Evolutionary conservation across 1,140 invertebrate species (phyloP).

Genomic region (Zaprionus kolodkinae): DNA sequence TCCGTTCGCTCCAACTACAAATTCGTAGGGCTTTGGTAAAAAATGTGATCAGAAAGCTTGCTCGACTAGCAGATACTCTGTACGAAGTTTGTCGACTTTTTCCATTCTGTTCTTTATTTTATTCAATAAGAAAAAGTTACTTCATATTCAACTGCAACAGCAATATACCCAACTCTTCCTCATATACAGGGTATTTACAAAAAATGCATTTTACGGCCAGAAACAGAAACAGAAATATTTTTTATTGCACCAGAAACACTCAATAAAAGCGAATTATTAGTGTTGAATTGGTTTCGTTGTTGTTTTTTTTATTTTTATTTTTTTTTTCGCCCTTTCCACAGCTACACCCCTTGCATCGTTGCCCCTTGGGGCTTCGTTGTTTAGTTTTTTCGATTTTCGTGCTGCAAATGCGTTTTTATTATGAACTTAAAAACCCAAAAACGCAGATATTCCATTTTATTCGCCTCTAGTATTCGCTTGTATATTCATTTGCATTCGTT

Average conservation of each 20-base stretch:
- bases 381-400: conserved; percentile 32
- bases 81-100: not conserved
- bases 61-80: conserved; percentile 11
- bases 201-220: conserved; percentile 63
- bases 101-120: not conserved
- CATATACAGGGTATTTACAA: conserved; percentile 18
- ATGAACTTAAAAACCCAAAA: conserved; percentile 55
- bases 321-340: conserved; percentile 21
- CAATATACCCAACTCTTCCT: not conserved
- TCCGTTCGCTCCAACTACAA: conserved; percentile 39
- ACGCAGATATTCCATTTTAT: conserved; percentile 25
- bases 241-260: conserved; percentile 81
- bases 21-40: conserved; percentile 38
- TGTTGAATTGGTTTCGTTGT: conserved; percentile 57
- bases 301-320: conserved; percentile 3
- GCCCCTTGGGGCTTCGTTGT: not conserved
- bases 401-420: conserved; percentile 70
- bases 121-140: not conserved
- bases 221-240: conserved; percentile 59
- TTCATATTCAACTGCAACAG: not conserved
- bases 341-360: not conserved
- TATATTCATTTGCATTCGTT: conserved; percentile 16
- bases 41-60: not conserved
- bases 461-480: conserved; percentile 3
- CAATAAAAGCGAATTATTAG: conserved; percentile 83